Conservation (phyloP, 1,140 invertebrate genomes). For the Cyclargus thomasi region DNA sequence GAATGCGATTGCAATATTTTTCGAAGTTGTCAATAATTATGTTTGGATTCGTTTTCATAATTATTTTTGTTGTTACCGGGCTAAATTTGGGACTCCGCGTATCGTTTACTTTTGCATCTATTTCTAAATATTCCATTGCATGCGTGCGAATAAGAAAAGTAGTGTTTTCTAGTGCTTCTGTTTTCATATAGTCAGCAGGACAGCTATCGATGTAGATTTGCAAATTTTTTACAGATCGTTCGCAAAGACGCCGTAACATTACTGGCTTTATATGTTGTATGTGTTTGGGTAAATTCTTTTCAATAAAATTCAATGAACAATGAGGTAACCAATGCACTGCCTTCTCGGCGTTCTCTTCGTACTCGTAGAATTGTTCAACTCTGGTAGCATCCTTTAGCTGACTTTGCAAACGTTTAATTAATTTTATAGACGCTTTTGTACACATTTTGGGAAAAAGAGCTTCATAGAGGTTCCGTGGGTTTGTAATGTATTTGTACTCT, state of each 20-base stretch:
- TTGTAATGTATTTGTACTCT: constrained; percentile 46
- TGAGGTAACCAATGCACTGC: constrained; percentile 48
- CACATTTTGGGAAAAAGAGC: constrained; percentile 46
- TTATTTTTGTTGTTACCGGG: constrained; percentile 34
- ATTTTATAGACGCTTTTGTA: constrained; percentile 40
- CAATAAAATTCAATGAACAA: constrained; percentile 46
- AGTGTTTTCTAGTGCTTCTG: constrained; percentile 26
- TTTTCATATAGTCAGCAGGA: constrained; percentile 19
- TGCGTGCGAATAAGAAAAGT: constrained; percentile 41
- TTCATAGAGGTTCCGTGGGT: constrained; percentile 42
- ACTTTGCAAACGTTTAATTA: constrained; percentile 38
- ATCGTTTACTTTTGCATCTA: constrained; percentile 31
- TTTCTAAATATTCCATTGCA: constrained; percentile 38
- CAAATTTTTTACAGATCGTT: constrained; percentile 42
- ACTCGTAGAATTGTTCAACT: constrained; percentile 43
- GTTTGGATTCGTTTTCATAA: constrained; percentile 38
- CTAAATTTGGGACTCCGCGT: constrained; percentile 33
- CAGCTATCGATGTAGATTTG: constrained; percentile 32
- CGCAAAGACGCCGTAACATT: constrained; percentile 42
- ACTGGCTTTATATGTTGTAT: constrained; percentile 26
- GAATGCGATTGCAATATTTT: constrained; percentile 32
- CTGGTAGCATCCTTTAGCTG: constrained; percentile 42
- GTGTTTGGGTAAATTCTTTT: constrained; percentile 36
- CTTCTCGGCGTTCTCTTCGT: constrained; percentile 34
- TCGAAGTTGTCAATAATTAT: constrained; percentile 42